Evolutionary conservation across 1,140 invertebrate species (phyloP).

Genomic region (Drosophila miranda): DNA sequence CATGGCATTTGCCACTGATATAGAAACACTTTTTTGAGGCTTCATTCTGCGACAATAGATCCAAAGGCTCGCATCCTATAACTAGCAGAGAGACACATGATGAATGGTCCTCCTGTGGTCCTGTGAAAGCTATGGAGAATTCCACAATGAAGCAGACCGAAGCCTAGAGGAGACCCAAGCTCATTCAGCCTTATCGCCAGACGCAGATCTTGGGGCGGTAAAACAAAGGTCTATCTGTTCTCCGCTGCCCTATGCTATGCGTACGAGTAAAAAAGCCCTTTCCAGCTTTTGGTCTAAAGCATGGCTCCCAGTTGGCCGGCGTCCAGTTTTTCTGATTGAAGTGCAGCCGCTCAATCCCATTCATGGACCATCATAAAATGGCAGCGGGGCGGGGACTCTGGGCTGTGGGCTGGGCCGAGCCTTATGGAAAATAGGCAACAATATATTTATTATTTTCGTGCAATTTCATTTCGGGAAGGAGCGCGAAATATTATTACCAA

Average conservation of each 20-base stretch:
- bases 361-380: conserved; percentile 63
- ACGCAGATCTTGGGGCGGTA: conserved; percentile 43
- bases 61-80: no score
- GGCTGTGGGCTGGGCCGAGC: neutral
- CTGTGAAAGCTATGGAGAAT: conserved; percentile 5
- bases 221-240: conserved; percentile 36
- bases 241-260: neutral
- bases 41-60: no score
- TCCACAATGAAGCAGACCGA: neutral
- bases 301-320: conserved; percentile 50
- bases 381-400: neutral
- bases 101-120: no score
- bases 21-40: no score
- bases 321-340: conserved; percentile 13
- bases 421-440: conserved; percentile 59
- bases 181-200: conserved; percentile 43
- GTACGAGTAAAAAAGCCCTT: neutral
- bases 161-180: conserved; percentile 13
- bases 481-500: conserved; percentile 44
- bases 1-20: no score
- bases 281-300: conserved; percentile 39
- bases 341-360: conserved; percentile 21
- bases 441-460: conserved; percentile 70
- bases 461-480: conserved; percentile 48
- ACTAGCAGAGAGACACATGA: no score